Conservation (phyloP, 2,113 vertebrate species). For the Neoarius graeffei region DNA sequence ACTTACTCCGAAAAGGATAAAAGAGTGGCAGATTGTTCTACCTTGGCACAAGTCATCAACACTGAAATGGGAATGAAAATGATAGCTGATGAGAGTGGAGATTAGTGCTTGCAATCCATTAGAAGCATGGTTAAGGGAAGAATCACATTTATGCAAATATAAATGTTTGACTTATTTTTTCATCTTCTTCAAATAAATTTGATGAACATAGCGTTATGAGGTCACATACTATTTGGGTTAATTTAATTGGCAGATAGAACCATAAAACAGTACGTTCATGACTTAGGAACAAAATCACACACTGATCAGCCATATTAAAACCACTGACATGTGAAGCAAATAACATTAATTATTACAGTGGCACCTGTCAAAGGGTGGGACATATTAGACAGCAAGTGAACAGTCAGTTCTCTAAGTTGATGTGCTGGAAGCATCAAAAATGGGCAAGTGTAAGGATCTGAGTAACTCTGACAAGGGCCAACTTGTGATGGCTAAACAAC, state of each 20-base stretch:
- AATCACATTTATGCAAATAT: background rate
- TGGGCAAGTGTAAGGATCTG: no score
- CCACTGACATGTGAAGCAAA: no score
- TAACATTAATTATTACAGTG: no score
- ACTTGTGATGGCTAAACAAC: no score
- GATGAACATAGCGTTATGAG: background rate
- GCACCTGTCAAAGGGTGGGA: no score
- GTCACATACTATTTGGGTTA: background rate
- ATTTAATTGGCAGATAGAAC: background rate
- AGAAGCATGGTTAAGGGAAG: background rate
- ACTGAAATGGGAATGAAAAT: background rate
- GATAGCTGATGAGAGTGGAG: slow-evolving; percentile 14
- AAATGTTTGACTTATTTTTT: background rate
- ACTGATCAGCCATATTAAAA: background rate
- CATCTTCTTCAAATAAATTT: background rate
- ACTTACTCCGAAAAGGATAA: slow-evolving; percentile 49
- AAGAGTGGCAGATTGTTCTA: slow-evolving; percentile 1
- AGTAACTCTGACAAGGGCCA: no score
- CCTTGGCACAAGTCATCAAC: slow-evolving; percentile 6
- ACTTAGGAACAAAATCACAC: background rate
- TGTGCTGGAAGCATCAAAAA: no score
- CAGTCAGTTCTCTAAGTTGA: no score
- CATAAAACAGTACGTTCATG: background rate
- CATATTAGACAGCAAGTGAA: no score
- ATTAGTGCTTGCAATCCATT: background rate